Evolutionary conservation across 2,797 vertebrate genomes (phyloP).

Genomic region (Cyclura pinguis): DNA sequence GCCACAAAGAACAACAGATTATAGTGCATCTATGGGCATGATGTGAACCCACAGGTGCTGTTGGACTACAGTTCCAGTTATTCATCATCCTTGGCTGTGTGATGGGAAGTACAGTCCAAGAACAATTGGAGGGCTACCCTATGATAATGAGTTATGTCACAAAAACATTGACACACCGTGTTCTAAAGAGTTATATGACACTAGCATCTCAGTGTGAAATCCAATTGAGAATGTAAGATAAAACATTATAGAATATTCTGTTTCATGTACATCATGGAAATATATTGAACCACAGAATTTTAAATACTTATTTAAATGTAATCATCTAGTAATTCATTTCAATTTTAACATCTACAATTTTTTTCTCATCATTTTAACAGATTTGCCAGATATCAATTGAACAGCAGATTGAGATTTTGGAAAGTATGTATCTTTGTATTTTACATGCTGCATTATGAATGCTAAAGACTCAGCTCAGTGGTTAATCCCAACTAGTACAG

Average conservation of each 20-base stretch:
- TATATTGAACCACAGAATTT: background rate
- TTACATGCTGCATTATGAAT: background rate
- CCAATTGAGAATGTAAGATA: background rate
- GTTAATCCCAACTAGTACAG: too few species aligned
- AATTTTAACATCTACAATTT: background rate
- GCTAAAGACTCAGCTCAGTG: too few species aligned
- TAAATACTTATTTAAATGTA: background rate
- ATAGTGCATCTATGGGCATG: too few species aligned
- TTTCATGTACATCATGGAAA: background rate
- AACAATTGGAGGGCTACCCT: too few species aligned
- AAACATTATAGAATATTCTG: background rate
- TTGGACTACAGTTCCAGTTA: too few species aligned
- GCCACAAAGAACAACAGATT: too few species aligned
- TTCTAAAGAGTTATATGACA: too few species aligned
- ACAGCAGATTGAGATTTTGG: conserved; percentile 86
- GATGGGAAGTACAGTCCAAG: too few species aligned
- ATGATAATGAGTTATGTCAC: too few species aligned
- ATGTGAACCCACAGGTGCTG: too few species aligned
- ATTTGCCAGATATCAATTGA: conserved; percentile 86
- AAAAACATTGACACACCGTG: too few species aligned
- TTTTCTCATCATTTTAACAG: conserved; percentile 65
- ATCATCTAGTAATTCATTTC: background rate
- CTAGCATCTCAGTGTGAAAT: background rate
- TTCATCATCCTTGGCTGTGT: too few species aligned
- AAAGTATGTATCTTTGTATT: conserved; percentile 75